A percentile compares a stretch with the other conserved stretches of the same genome.
Conservation (phyloP, 2,113 vertebrate genomes). For the human region GRCh38 chr4:2177501-2178000, state of each 20-base stretch:
- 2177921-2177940: neutral
- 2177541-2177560: too few species aligned
- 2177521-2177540: neutral
- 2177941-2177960: neutral
- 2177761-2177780: neutral
- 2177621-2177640: neutral
- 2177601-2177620: neutral
- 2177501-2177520: neutral
- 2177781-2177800: neutral
- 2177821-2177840: neutral
- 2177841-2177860: neutral
- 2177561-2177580: neutral
- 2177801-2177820: too few species aligned
- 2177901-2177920: fast-evolving
- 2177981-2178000: neutral
- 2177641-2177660: neutral
- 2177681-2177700: neutral
- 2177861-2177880: neutral
- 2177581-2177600: neutral
- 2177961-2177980: neutral
- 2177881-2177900: neutral
- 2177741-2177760: too few species aligned
- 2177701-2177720: neutral
- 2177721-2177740: neutral
- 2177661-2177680: neutral